Evolutionary conservation across 2,888 invertebrate genomes (phyloP), one percentile per base, ranked within the genome.

Genomic region (Lutraria lutraria): DNA sequence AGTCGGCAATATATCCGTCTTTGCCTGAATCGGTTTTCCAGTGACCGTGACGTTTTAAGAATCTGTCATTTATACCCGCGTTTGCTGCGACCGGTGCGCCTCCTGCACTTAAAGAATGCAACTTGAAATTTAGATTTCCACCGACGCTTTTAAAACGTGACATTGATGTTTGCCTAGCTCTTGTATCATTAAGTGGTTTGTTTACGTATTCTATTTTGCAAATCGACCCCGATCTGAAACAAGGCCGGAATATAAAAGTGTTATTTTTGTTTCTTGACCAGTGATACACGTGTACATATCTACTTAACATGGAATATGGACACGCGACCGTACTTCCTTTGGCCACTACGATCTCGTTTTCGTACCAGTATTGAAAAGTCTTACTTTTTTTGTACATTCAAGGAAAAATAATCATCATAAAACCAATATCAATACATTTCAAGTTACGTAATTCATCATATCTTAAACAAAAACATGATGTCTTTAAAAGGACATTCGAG

Each of bases 281-380:
- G 79, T 34, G 12, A 83, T 16, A 43, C 54, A 8, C 60, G 19
- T 15, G n/a, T n/a, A n/a, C n/a, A 88, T 92, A 93, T 31, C 88
- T 72, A 25, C 81, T 60, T 53, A 90, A 85, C 90, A 92, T 92
- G 21, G 6, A 52, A 60, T 84, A 87, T 21, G 91, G 93, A 89
- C 93, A 93, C 0, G 90, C 92, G 12, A 80, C 54, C n/a, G 90
- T 81, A 10, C 13, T 19, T 34, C 92, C 93, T 86, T 92, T 93
- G 16, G 83, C 52, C 43, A 93, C 81, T 29, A 89, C 80, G 21
- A 92, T 82, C 31, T 93, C 85, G 52, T 81, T 85, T 25, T 89
- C 90, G 0, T 53, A 19, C 29, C 89, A 72, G 60, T 91, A 92
- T 80, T 92, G 90, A 83, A 91, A 90, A n/a, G 92, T 92, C 72